phyloP scores from a whole-genome alignment of 2,797 vertebrate species.

The Novumbra hubbsi region DNA sequence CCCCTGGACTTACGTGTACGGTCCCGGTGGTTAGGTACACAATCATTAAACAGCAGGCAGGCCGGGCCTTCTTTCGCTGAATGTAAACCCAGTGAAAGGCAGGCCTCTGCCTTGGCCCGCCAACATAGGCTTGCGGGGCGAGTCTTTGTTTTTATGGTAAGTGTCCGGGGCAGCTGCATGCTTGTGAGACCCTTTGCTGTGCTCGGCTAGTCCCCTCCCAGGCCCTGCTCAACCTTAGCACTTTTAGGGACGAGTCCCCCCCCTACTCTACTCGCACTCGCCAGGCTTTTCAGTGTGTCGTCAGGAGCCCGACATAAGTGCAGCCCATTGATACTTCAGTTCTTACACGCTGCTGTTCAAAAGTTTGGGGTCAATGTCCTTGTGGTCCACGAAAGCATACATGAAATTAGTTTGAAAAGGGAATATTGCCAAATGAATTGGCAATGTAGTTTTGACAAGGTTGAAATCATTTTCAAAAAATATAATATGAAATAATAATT shows the following conservation, averaged over 20 bases:
- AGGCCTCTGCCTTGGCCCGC: constrained; percentile 71
- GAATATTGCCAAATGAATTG: too few relatives aligned
- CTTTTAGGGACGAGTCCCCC: constrained; percentile 47
- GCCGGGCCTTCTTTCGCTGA: constrained; percentile 48
- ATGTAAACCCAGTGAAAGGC: constrained; percentile 44
- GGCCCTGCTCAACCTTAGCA: constrained; percentile 60
- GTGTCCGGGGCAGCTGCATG: constrained; percentile 74
- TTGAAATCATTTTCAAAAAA: too few relatives aligned
- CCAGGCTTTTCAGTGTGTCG: too few relatives aligned
- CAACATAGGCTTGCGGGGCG: constrained; percentile 70
- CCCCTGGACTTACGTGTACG: constrained; percentile 65
- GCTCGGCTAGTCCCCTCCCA: constrained; percentile 36
- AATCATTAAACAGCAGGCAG: constrained; percentile 69
- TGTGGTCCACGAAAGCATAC: too few relatives aligned
- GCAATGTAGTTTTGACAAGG: too few relatives aligned
- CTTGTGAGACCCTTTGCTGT: constrained; percentile 68
- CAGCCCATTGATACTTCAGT: too few relatives aligned
- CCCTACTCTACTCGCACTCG: too few relatives aligned
- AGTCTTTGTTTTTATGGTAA: constrained; percentile 81
- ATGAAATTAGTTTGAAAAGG: too few relatives aligned
- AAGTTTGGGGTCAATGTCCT: too few relatives aligned
- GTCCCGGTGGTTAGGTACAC: constrained; percentile 70
- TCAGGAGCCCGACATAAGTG: too few relatives aligned
- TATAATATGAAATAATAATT: too few relatives aligned
- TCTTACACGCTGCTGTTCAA: too few relatives aligned